These are phyloP conservation scores for Varroa destructor DNA, from an alignment of 1,140 invertebrate species.

Conservation along the genomic window DNA sequence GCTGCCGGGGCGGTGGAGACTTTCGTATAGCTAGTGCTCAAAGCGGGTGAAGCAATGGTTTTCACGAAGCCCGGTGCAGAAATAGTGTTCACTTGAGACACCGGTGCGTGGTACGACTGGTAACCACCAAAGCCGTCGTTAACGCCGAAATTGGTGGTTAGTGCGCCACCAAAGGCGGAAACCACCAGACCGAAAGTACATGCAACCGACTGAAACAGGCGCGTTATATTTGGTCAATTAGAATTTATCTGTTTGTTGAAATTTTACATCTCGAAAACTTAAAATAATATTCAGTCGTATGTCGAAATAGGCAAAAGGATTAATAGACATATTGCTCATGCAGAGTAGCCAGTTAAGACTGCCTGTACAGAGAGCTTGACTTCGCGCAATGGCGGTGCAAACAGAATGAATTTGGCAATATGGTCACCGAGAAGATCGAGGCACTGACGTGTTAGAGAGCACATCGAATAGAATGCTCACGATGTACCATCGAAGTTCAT, in stretches of 20 bases:
- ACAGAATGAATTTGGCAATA: no score
- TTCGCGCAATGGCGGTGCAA: no score
- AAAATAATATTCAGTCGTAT: neutral
- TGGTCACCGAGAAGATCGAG: no score
- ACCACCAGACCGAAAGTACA: neutral
- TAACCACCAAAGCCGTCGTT: conserved; percentile 12
- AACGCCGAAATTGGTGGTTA: conserved; percentile 23
- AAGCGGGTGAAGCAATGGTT: conserved; percentile 4
- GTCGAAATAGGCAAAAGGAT: neutral
- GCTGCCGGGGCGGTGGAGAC: no score
- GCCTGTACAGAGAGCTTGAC: no score
- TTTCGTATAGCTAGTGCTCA: no score
- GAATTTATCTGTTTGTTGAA: neutral
- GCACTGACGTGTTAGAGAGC: no score
- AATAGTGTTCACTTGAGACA: conserved; percentile 6
- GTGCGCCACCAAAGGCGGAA: neutral
- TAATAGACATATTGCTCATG: no score
- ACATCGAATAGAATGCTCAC: no score
- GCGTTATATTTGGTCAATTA: neutral
- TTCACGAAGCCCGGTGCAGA: conserved; percentile 23
- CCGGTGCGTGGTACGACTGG: conserved; percentile 3
- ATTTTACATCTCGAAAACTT: neutral
- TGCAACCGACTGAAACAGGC: neutral
- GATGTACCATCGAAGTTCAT: no score
- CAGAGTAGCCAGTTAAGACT: no score